Conservation (phyloP, 2,888 invertebrate genomes). For the Zygogramma bicolorata region DNA sequence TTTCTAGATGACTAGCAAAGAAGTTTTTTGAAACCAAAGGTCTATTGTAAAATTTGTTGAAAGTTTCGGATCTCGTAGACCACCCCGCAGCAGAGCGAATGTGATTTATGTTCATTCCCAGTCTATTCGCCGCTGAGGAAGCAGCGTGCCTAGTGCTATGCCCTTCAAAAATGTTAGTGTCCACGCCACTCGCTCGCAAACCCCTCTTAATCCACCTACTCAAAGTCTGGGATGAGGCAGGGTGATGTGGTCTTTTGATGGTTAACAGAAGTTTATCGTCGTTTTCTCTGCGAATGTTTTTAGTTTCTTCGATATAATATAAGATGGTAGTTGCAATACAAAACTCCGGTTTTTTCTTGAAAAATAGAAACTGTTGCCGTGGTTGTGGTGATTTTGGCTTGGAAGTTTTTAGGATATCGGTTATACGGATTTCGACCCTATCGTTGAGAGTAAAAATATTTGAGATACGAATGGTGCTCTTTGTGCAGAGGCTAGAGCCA, state of each 20-base stretch:
- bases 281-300: not conserved
- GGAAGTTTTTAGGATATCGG: not conserved
- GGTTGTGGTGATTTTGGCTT: not conserved
- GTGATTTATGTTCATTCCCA: no score
- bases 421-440: not conserved
- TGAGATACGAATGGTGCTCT: not conserved
- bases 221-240: not conserved
- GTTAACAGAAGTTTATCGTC: not conserved
- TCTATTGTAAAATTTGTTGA: not conserved
- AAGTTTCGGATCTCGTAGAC: not conserved
- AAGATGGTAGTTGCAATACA: not conserved
- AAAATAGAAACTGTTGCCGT: not conserved
- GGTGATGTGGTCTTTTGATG: not conserved
- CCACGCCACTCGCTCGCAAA: not conserved
- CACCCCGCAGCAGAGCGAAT: not conserved
- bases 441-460: not conserved
- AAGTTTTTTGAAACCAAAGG: not conserved
- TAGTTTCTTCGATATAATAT: not conserved
- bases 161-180: not conserved
- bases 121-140: not conserved
- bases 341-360: not conserved
- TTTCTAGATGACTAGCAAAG: not conserved
- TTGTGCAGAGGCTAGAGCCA: not conserved
- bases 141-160: not conserved
- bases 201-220: not conserved